A percentile compares a stretch with the other conserved stretches of the same genome.
phyloP scores from a whole-genome alignment of 2,888 invertebrate genomes.

The Alsophila aescularia region DNA sequence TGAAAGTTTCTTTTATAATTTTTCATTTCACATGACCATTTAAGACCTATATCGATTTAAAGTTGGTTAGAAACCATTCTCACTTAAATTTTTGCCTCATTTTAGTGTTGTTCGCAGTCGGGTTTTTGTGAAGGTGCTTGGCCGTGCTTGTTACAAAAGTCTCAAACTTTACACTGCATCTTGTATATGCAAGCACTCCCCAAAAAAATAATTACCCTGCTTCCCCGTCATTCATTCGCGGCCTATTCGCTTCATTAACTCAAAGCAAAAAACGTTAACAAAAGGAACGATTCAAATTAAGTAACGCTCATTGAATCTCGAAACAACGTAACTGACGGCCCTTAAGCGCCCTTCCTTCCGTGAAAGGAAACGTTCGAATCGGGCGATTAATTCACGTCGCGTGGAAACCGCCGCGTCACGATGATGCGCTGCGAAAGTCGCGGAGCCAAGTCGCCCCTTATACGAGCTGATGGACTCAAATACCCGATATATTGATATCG shows the following conservation, averaged over 20 bases:
- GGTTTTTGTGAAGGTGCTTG: too few species aligned
- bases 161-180: too few species aligned
- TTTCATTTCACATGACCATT: too few species aligned
- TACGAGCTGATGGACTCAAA: conserved; percentile 62
- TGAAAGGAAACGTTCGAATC: conserved; percentile 34
- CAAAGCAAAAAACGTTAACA: conserved; percentile 34
- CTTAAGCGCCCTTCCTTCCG: conserved; percentile 41
- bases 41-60: too few species aligned
- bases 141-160: too few species aligned
- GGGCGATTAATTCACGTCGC: conserved; percentile 69
- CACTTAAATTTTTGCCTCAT: too few species aligned
- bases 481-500: conserved; percentile 66
- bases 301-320: conserved; percentile 61
- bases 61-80: too few species aligned
- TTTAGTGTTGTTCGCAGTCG: too few species aligned
- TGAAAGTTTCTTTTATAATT: too few species aligned
- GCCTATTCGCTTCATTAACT: conserved; percentile 24
- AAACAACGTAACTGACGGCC: conserved; percentile 59
- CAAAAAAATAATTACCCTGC: conserved; percentile 23
- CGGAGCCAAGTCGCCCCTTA: conserved; percentile 59
- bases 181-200: not conserved
- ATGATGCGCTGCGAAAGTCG: conserved; percentile 59
- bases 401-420: conserved; percentile 56
- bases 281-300: conserved; percentile 64
- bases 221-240: conserved; percentile 20